Evolutionary conservation across 2,888 invertebrate genomes (phyloP), one percentile per base, ranked within the genome.

Genomic region (Ischnus inquisitorius): DNA sequence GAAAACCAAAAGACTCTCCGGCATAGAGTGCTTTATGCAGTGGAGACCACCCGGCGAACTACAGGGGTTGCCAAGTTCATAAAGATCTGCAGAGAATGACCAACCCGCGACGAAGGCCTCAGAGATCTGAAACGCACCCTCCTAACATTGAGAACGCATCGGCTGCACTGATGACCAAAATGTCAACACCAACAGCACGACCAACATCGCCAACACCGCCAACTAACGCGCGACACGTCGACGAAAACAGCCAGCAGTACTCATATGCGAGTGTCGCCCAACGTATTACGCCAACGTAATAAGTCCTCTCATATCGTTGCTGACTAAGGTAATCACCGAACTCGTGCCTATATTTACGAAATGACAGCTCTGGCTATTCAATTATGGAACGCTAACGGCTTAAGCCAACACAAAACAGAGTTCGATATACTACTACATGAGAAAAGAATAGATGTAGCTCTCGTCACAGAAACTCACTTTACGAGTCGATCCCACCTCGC

Each of bases 391-490:
- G 57, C 60, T 2, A 72, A 72, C 10, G 72, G 60, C 2, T 2
- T 72, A 14, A 34, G 2, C 2, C 60, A 41, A 28, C 28, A 39
- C 14, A 34, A 62, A 28, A 14, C 28, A 2, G 62, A 62, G 19
- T 22, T 71, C 2, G 65, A 64, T 39, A 65, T 54, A 62, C 80
- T 64, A 8, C 76, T 67, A n/a, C 72, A 78, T 19, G 46, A 67
- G 8, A 57, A 75, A 41, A 46, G 39, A 78, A 76, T 86, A 67
- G 83, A 85, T 64, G 19, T 80, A 3, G 34, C 54, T 3, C 25
- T 67, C 5, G 22, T 67, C 10, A 48, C 67, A 1, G 67, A 87
- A 75, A 87, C 85, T 12, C 84, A 85, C 14, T 78, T 78, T 28
- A 85, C 80, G 2, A 28, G 28, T 0, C 87, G 78, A 81, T 83